Conservation (phyloP, 2,113 vertebrate species). For the Psilopogon haemacephalus region DNA sequence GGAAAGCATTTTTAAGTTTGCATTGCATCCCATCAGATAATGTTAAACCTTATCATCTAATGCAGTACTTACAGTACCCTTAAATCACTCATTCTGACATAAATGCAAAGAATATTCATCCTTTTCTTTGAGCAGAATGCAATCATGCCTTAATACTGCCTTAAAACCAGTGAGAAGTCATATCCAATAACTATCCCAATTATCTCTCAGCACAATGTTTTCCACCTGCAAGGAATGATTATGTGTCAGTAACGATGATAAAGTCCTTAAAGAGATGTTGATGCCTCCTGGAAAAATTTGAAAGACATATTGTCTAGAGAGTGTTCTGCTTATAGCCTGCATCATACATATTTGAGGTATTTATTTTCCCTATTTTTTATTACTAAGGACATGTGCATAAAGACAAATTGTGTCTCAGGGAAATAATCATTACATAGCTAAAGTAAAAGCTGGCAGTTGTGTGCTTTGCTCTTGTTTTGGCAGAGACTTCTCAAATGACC, state of each 20-base stretch:
- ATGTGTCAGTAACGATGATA: slow-evolving; percentile 66
- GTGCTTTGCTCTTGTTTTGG: slow-evolving; percentile 17
- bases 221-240: slow-evolving; percentile 72
- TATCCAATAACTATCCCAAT: slow-evolving; percentile 74
- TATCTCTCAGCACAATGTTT: slow-evolving; percentile 71
- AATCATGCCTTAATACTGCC: slow-evolving; percentile 65
- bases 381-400: slow-evolving; percentile 60
- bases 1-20: slow-evolving; percentile 34
- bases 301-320: slow-evolving; percentile 53
- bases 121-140: slow-evolving; percentile 69
- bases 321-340: slow-evolving; percentile 38
- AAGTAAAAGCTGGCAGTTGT: slow-evolving; percentile 28
- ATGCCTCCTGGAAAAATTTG: slow-evolving; percentile 54
- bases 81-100: slow-evolving; percentile 72
- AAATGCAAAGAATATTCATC: slow-evolving; percentile 65
- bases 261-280: slow-evolving; percentile 67
- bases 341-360: slow-evolving; percentile 29
- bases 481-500: slow-evolving; percentile 28
- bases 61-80: slow-evolving; percentile 54
- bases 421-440: slow-evolving; percentile 33
- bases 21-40: slow-evolving; percentile 37
- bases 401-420: slow-evolving; percentile 27
- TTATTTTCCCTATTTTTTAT: slow-evolving; percentile 56
- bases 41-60: slow-evolving; percentile 42
- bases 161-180: slow-evolving; percentile 69